Percentiles rank a stretch among this genome's conserved stretches.
phyloP scores from a whole-genome alignment of 2,113 vertebrate genomes.

The Ramphastos sulfuratus region DNA sequence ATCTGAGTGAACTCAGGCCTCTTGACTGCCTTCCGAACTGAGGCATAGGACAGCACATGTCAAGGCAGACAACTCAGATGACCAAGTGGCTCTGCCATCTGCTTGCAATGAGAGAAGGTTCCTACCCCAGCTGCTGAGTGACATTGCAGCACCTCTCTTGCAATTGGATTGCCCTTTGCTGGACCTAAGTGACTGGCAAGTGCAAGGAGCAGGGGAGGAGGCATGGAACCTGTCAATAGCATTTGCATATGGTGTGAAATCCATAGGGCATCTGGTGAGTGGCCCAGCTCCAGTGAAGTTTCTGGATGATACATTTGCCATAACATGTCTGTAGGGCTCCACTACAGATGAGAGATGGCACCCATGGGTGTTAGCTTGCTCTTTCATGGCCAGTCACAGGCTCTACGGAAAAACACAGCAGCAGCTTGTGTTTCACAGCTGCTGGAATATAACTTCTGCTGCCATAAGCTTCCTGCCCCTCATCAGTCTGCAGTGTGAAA shows the following conservation, averaged over 20 bases:
- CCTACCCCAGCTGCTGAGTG: background rate
- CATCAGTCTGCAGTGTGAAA: background rate
- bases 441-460: background rate
- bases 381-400: background rate
- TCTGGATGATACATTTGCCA: background rate
- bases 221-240: background rate
- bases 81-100: background rate
- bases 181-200: background rate
- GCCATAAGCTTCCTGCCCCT: background rate
- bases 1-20: background rate
- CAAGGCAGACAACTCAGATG: background rate
- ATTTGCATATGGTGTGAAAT: background rate
- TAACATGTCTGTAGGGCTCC: background rate
- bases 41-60: background rate
- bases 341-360: background rate
- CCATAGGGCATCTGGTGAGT: background rate
- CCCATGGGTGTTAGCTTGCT: background rate
- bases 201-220: background rate
- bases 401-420: background rate
- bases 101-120: background rate
- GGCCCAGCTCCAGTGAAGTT: background rate
- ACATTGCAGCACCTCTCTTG: background rate
- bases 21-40: background rate
- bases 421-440: background rate
- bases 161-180: background rate